These are phyloP conservation scores for Neotoma lepida DNA, from an alignment of 2,113 vertebrate species.

Conservation along the genomic window DNA sequence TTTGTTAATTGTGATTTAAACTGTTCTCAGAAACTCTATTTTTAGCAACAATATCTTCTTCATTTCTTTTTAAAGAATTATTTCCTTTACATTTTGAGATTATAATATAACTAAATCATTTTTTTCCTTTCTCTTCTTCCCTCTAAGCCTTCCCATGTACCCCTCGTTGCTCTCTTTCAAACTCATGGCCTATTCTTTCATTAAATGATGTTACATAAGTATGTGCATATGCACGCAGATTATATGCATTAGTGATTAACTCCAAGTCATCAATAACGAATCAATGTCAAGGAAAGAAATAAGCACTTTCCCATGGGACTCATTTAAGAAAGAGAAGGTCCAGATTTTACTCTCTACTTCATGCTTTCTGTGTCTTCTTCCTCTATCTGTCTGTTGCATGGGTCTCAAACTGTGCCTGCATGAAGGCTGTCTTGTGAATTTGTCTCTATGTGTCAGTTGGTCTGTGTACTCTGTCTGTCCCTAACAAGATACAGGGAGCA, in stretches of 20 bases:
- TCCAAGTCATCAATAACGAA: neutral
- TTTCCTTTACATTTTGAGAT: neutral
- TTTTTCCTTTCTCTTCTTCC: neutral
- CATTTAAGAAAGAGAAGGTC: neutral
- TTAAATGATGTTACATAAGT: no score
- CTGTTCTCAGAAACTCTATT: neutral
- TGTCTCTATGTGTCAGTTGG: no score
- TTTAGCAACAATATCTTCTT: neutral
- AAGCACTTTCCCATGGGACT: neutral
- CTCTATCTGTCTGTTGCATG: neutral
- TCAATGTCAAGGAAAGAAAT: neutral
- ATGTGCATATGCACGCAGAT: neutral
- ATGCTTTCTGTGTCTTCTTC: neutral
- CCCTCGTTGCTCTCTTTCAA: no score
- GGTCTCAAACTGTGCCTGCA: neutral
- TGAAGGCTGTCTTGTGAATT: neutral
- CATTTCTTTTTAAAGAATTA: neutral
- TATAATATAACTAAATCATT: neutral
- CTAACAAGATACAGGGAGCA: neutral
- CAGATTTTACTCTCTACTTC: neutral
- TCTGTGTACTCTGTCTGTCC: neutral
- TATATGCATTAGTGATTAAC: neutral
- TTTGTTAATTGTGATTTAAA: neutral
- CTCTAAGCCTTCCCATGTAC: no score
- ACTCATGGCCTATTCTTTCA: no score